Evolutionary conservation across 2,888 invertebrate genomes (phyloP).

Genomic region (Patella depressa): DNA sequence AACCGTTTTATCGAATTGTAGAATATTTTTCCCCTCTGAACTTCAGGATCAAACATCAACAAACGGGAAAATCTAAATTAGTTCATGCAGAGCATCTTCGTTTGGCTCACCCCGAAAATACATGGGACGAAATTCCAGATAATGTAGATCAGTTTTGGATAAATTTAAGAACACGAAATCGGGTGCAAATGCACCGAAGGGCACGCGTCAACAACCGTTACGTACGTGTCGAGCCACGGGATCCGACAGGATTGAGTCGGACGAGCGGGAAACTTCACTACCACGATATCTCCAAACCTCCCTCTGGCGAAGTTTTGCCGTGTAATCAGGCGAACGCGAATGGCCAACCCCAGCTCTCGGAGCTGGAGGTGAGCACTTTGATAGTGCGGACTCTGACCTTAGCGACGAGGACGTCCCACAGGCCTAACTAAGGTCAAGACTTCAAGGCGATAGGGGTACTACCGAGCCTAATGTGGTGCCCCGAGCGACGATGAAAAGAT

Average conservation of each 20-base stretch:
- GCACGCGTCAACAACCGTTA: background rate
- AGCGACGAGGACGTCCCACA: too few relatives aligned
- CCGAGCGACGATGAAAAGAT: too few relatives aligned
- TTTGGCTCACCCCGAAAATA: background rate
- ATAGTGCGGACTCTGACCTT: too few relatives aligned
- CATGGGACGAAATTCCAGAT: constrained; percentile 11
- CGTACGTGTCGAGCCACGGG: constrained; percentile 4
- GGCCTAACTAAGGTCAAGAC: too few relatives aligned
- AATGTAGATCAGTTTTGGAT: background rate
- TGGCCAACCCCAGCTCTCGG: too few relatives aligned
- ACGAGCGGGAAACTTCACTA: background rate
- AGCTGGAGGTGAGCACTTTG: too few relatives aligned
- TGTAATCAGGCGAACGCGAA: too few relatives aligned
- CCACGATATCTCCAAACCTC: too few relatives aligned
- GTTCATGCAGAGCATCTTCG: constrained; percentile 15
- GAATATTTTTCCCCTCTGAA: constrained; percentile 2
- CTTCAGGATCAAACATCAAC: constrained; percentile 7
- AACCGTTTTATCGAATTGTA: constrained; percentile 5
- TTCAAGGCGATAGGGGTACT: too few relatives aligned
- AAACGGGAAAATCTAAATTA: background rate
- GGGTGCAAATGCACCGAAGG: background rate
- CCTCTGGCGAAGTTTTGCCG: too few relatives aligned
- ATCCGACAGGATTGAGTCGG: background rate
- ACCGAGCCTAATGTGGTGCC: too few relatives aligned
- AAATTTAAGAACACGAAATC: background rate